These are phyloP conservation scores for Hesperophylax magnus DNA, from an alignment of 1,140 invertebrate species.

Conservation along the genomic window DNA sequence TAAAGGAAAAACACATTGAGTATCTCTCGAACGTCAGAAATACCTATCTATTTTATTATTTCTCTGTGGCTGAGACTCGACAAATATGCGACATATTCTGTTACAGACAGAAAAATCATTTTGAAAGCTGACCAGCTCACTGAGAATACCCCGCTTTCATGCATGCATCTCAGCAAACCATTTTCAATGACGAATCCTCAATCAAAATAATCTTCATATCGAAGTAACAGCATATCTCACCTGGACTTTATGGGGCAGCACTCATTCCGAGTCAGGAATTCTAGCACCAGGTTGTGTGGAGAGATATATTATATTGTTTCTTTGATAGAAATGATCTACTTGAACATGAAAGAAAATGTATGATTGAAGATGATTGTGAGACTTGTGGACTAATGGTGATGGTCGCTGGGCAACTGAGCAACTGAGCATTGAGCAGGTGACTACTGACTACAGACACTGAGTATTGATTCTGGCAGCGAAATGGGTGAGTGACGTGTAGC, in stretches of 20 bases:
- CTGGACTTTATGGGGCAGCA: not conserved
- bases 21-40: constrained; percentile 13
- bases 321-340: constrained; percentile 43
- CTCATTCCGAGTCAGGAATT: constrained; percentile 15
- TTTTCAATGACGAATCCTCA: not conserved
- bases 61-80: constrained; percentile 3
- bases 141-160: constrained; percentile 20
- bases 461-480: no score
- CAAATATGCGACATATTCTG: constrained; percentile 1
- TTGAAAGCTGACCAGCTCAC: not conserved
- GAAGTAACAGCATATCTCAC: constrained; percentile 14
- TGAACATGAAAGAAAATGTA: constrained; percentile 53
- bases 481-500: not conserved
- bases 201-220: not conserved
- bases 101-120: constrained; percentile 11
- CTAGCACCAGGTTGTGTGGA: constrained; percentile 22
- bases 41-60: constrained; percentile 24
- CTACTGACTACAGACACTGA: no score
- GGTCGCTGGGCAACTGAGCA: constrained; percentile 27
- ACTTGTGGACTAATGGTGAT: constrained; percentile 38
- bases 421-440: not conserved
- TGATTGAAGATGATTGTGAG: constrained; percentile 50
- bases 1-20: constrained; percentile 39
- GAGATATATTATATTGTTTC: constrained; percentile 17
- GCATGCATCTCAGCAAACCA: constrained; percentile 37